These are phyloP conservation scores for Notothenia coriiceps DNA, from an alignment of 2,113 vertebrate genomes.

Conservation along the genomic window DNA sequence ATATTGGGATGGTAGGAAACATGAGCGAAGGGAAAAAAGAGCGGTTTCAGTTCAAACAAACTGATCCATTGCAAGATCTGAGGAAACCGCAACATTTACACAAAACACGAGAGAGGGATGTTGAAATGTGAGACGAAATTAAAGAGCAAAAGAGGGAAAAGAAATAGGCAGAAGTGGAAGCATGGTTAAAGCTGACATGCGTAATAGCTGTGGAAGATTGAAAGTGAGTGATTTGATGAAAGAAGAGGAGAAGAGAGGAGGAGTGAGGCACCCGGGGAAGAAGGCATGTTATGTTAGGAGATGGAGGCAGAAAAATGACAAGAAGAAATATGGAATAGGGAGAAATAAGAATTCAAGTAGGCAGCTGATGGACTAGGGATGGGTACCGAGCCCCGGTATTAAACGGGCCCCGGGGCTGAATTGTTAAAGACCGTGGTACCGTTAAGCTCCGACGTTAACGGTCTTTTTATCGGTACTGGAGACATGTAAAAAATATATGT, in stretches of 20 bases:
- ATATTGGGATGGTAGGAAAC: slow-evolving; percentile 44
- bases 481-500: too few species aligned
- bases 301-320: slow-evolving; percentile 49
- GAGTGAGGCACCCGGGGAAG: slow-evolving; percentile 25
- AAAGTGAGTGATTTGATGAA: slow-evolving; percentile 30
- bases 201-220: slow-evolving; percentile 39
- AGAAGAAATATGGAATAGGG: slow-evolving; percentile 19
- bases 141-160: not conserved
- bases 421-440: too few species aligned
- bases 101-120: slow-evolving; percentile 33
- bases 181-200: slow-evolving; percentile 32
- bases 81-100: slow-evolving; percentile 41
- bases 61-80: slow-evolving; percentile 49
- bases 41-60: slow-evolving; percentile 64
- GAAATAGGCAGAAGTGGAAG: slow-evolving; percentile 20
- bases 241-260: slow-evolving; percentile 27
- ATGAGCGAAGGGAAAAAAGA: slow-evolving; percentile 25
- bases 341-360: slow-evolving; percentile 58
- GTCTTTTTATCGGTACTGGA: too few species aligned
- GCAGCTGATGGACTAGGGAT: slow-evolving; percentile 59
- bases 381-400: too few species aligned
- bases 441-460: too few species aligned
- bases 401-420: too few species aligned
- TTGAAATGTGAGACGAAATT: slow-evolving; percentile 19
- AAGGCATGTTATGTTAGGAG: slow-evolving; percentile 26